These are phyloP conservation scores for Semicossyphus pulcher DNA, from an alignment of 2,113 vertebrate species.

Conservation along the genomic window DNA sequence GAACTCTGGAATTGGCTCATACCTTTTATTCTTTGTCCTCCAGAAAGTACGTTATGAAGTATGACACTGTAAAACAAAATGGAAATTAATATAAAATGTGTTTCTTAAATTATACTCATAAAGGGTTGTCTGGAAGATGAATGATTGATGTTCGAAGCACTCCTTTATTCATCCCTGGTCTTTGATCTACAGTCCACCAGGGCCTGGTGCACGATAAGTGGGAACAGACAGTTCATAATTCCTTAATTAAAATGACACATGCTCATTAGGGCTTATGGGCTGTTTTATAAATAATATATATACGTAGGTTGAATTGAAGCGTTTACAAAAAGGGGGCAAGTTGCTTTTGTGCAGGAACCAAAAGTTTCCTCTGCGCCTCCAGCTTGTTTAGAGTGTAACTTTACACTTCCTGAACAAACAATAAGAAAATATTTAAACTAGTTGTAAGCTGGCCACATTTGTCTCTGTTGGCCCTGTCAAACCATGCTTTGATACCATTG, in stretches of 20 bases:
- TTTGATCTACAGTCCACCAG: constrained; percentile 19
- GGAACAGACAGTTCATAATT: constrained; percentile 31
- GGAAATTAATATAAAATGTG: not conserved
- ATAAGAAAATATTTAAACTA: too few species aligned
- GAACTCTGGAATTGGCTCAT: not conserved
- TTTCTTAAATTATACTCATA: not conserved
- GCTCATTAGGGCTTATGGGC: constrained; percentile 43
- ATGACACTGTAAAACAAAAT: not conserved
- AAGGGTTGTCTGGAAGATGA: not conserved
- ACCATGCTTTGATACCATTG: too few species aligned
- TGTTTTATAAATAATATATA: constrained; percentile 30
- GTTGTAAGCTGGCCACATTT: too few species aligned
- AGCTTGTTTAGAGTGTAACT: too few species aligned
- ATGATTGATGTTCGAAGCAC: not conserved
- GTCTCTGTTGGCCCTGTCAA: too few species aligned
- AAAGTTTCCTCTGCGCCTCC: not conserved
- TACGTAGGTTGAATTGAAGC: constrained; percentile 15
- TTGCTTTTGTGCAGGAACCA: not conserved
- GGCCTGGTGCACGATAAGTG: constrained; percentile 7
- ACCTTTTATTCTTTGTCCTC: not conserved
- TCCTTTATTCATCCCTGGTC: constrained; percentile 1
- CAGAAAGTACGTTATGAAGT: not conserved
- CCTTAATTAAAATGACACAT: constrained; percentile 48
- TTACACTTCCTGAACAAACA: too few species aligned
- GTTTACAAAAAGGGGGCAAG: not conserved